Conservation (phyloP, 2,797 vertebrate genomes). For the Scarus forsteni region DNA sequence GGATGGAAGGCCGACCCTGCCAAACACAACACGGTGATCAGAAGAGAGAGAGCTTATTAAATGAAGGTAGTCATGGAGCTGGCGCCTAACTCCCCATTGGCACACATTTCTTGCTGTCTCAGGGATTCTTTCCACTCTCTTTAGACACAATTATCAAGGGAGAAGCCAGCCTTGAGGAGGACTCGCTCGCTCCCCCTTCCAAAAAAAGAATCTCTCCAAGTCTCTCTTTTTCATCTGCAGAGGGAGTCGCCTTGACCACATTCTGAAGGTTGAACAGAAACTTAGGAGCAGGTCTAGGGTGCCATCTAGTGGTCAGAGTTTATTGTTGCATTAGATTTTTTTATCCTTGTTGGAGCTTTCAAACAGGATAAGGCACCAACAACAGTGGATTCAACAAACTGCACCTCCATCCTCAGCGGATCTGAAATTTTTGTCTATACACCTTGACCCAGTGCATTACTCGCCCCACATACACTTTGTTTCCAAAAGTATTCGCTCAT, state of each 20-base stretch:
- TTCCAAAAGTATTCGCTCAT: too few species aligned
- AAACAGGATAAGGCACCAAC: too few species aligned
- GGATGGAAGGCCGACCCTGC: constrained; percentile 57
- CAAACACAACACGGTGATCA: constrained; percentile 73
- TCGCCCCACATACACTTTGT: too few species aligned
- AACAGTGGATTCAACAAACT: too few species aligned
- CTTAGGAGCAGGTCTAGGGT: constrained; percentile 50
- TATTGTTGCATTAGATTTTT: constrained; percentile 46
- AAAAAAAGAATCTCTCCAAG: constrained; percentile 59
- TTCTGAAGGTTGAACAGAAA: constrained; percentile 67
- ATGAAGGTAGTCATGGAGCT: constrained; percentile 71
- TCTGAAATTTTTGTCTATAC: too few species aligned
- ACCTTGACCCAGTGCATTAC: too few species aligned
- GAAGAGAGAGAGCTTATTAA: constrained; percentile 72
- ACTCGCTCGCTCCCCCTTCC: constrained; percentile 37
- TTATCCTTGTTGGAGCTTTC: not conserved
- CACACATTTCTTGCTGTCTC: constrained; percentile 80
- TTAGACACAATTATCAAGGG: constrained; percentile 80
- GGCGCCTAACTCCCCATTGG: constrained; percentile 72
- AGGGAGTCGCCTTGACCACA: constrained; percentile 81
- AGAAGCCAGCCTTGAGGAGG: constrained; percentile 74
- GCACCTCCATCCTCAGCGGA: too few species aligned
- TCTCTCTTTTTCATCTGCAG: constrained; percentile 76
- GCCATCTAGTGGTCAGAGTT: constrained; percentile 76
- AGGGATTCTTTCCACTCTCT: constrained; percentile 82